Base-by-base conservation (phyloP, 2,797 vertebrate genomes). In the Aldrovandia affinis region DNA sequence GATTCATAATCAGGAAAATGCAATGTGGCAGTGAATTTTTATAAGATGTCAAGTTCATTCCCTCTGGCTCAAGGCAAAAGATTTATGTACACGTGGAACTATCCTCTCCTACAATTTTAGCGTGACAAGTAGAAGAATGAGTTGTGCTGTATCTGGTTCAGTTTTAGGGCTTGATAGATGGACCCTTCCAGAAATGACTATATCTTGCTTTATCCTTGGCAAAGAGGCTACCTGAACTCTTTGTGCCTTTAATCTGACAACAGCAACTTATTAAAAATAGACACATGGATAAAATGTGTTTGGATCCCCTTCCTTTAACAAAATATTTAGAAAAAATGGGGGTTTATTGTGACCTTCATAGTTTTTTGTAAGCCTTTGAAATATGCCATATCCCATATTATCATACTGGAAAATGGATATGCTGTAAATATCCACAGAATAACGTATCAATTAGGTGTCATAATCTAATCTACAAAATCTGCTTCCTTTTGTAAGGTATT, bases 151-250 rank as follows among this genome's bases (percentile, higher is more conserved):
- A 93, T 94, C 92, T 92, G 91, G 91, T 92, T 93, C 91, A 90
- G 86, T 93, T 93, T 94, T 92, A 91, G 89, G 65, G 83, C 87
- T 84, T 95, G 94, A 95, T 94, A 89, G 92, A 95, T 95, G 91
- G 90, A 93, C 91, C 91, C 88, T 89, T 94, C 92, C 86, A 85
- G 88, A 93, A 87, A 78, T 83, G 88, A 93, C 90, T 91, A 89
- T 90, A 91, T 89, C 85, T 86, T 82, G 88, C 89, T 57, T 57
- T 90, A 94, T 94, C 91, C 90, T 92, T 84, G 15, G 81, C 87
- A 89, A 88, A 89, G 87, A 81, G 84, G 82, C 42, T 63, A 77
- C 78, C 79, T 89, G 89, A 92, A 92, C 92, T 93, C 91, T 90
- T 86, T 89, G 81, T 86, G 90, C 83, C 86, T 91, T 89, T 86